Base-by-base conservation (phyloP, 2,797 vertebrate species). In the Molossus molossus region DNA sequence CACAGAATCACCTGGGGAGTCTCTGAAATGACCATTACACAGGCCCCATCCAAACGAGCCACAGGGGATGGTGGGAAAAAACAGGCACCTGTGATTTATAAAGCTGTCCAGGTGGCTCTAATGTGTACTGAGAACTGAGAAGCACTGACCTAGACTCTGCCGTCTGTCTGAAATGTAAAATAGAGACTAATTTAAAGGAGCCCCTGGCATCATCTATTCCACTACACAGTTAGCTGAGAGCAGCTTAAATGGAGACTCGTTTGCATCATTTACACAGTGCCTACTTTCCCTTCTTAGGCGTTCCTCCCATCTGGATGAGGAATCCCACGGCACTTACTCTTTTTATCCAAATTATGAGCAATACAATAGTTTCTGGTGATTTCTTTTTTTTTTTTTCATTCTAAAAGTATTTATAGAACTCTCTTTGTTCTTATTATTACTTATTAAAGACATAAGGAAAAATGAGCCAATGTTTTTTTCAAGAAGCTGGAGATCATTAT, bases 201-300 rank as follows among this genome's bases (percentile, higher is more conserved):
- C n/a, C 7, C 90, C 88, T 94, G 17, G 5, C 6, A 75, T 75
- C 53, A 82, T n/a, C 45, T 83, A 57, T 23, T 84, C 17, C 23
- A 89, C 87, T 91, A 45, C 40, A 45, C 6, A 76, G 80, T 90
- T 82, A 80, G 33, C 64, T 65, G 77, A 80, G 85, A 88, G 55
- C 27, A 86, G 58, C n/a, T 96, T 86, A 91, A 93, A 89, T 37
- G 58, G 91, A 93, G 20, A 40, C 40, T 80, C 45, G 53, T 88
- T 90, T 82, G 48, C 75, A 76, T 93, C 11, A 92, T 90, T 81
- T 84, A 76, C 76, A 64, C 12, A 45, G 14, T 65, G n/a, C 87
- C 15, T 77, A 21, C 85, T 81, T 69, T 87, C 82, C 17, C 45
- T 72, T 84, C 72, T 93, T 87, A 29, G 67, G 53, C 64, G 69